A percentile compares a stretch with the other conserved stretches of the same genome.
These are phyloP conservation scores for Drosophila ercepeae DNA, from an alignment of 1,140 invertebrate species.

Conservation along the genomic window DNA sequence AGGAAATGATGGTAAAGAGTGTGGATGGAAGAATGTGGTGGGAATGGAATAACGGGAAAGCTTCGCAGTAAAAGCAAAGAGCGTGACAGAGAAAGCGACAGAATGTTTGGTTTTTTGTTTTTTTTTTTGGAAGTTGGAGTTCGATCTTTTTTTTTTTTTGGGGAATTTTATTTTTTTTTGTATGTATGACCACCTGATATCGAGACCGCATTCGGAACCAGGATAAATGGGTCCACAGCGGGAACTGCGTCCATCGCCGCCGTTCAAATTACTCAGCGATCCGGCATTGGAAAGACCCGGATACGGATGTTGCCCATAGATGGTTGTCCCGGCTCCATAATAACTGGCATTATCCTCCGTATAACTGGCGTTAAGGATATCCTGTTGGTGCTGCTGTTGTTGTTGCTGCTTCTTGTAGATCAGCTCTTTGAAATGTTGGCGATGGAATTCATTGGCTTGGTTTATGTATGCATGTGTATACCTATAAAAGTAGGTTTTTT, in stretches of 20 bases:
- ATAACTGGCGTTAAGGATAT: conserved; percentile 62
- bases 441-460: conserved; percentile 83
- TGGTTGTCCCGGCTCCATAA: conserved; percentile 51
- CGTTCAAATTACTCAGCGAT: conserved; percentile 66
- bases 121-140: conserved; percentile 1
- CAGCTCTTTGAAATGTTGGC: conserved; percentile 65
- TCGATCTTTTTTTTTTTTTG: conserved; percentile 2
- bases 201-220: conserved; percentile 76
- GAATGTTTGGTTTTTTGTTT: not conserved
- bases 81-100: conserved; percentile 1
- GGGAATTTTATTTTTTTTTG: conserved; percentile 15
- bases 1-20: conserved; percentile 1
- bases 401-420: conserved; percentile 56
- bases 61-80: not conserved
- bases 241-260: conserved; percentile 46
- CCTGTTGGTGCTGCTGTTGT: conserved; percentile 54
- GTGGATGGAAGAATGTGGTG: not conserved
- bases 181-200: conserved; percentile 72
- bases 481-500: conserved; percentile 51
- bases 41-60: not conserved
- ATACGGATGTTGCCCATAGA: conserved; percentile 25
- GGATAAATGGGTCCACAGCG: conserved; percentile 64
- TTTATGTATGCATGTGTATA: conserved; percentile 83
- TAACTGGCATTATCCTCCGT: conserved; percentile 61
- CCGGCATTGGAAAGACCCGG: conserved; percentile 49